Conservation (phyloP, 2,888 invertebrate genomes). For the Yponomeuta cagnagella region DNA sequence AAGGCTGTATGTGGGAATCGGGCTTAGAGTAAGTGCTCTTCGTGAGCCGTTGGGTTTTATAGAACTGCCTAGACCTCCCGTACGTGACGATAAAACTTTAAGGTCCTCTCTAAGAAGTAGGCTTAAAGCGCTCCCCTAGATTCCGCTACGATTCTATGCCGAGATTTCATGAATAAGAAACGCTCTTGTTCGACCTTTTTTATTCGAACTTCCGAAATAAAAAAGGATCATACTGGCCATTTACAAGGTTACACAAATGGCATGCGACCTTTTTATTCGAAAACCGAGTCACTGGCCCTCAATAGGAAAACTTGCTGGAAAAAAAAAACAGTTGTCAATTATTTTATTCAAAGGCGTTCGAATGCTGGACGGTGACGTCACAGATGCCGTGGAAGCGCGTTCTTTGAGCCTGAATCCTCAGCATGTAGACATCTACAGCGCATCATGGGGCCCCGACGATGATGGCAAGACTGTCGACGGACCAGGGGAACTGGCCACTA, state of each 20-base stretch:
- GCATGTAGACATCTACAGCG: constrained; percentile 98
- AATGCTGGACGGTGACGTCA: constrained; percentile 98
- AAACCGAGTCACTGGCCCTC: not conserved
- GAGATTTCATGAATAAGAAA: not conserved
- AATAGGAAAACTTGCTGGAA: not conserved
- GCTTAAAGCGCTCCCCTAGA: not conserved
- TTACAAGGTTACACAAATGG: not conserved
- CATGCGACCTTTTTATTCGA: not conserved
- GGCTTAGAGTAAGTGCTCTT: constrained; percentile 1
- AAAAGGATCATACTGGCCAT: not conserved
- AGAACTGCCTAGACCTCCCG: not conserved
- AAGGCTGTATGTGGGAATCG: not conserved
- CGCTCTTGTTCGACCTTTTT: not conserved
- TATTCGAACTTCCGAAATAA: not conserved
- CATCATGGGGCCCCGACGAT: constrained; percentile 99
- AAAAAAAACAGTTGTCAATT: not conserved
- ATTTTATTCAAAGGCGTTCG: constrained; percentile 82
- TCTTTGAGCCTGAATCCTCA: constrained; percentile 95
- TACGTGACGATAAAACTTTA: not conserved
- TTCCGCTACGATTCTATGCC: not conserved
- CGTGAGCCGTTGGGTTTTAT: not conserved
- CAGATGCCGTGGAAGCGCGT: constrained; percentile 98
- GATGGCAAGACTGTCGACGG: constrained; percentile 99
- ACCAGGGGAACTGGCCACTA: constrained; percentile 94
- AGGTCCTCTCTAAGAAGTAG: not conserved